Evolutionary conservation across 2,797 vertebrate species (phyloP).

Genomic region (Acipenser transmontanus): DNA sequence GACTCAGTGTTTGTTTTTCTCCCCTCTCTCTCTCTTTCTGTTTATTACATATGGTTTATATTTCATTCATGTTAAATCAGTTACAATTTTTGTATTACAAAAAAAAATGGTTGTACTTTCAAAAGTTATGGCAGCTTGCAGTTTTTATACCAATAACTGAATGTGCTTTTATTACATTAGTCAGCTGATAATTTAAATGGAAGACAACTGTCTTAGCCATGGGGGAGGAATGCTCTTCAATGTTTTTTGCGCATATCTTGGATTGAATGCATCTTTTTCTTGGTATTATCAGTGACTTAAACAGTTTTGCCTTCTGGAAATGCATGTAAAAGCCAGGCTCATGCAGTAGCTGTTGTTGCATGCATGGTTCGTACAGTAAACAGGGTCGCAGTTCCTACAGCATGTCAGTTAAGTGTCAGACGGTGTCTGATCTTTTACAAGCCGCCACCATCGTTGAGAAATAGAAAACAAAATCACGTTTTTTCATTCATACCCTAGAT

Average conservation of each 20-base stretch:
- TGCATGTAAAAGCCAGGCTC: constrained; percentile 52
- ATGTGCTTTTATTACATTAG: constrained; percentile 65
- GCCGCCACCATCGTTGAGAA: constrained; percentile 26
- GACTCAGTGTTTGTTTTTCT: constrained; percentile 27
- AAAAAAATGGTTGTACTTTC: constrained; percentile 41
- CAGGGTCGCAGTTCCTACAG: constrained; percentile 29
- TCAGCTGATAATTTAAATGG: constrained; percentile 49
- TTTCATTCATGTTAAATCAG: constrained; percentile 29
- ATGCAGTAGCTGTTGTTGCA: constrained; percentile 45
- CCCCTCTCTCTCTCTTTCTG: constrained; percentile 22
- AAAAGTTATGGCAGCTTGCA: constrained; percentile 59
- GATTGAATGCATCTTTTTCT: constrained; percentile 36
- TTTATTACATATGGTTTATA: constrained; percentile 34
- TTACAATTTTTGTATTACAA: constrained; percentile 51
- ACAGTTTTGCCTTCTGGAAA: constrained; percentile 33
- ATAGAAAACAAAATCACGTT: constrained; percentile 26
- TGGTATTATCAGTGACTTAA: constrained; percentile 26
- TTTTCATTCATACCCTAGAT: constrained; percentile 25
- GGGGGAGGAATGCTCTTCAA: constrained; percentile 32
- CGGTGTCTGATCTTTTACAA: constrained; percentile 3
- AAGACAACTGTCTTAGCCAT: constrained; percentile 36
- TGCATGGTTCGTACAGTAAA: constrained; percentile 25
- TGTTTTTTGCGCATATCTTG: constrained; percentile 22
- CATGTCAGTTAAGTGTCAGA: constrained; percentile 27
- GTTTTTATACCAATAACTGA: constrained; percentile 72